A percentile compares a stretch with the other conserved stretches of the same genome.
Conservation (phyloP, 2,113 vertebrate species). For the Thymallus thymallus region DNA sequence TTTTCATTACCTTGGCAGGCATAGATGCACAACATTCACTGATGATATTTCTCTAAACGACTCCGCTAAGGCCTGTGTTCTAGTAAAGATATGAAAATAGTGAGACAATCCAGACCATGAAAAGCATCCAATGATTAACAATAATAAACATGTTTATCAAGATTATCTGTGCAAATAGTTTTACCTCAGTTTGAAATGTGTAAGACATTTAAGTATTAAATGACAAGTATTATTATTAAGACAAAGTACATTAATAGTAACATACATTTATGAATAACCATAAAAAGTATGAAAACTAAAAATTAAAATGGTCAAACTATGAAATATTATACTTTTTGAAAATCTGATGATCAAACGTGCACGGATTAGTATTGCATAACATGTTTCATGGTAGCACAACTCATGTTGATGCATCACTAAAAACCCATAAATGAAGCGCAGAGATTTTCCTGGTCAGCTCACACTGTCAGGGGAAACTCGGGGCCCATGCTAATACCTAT, state of each 20-base stretch:
- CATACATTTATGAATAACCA: background rate
- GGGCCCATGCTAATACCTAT: too few species aligned
- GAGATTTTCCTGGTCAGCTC: background rate
- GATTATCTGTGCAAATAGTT: constrained; percentile 64
- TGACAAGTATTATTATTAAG: background rate
- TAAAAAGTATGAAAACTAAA: background rate
- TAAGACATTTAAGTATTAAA: constrained; percentile 49
- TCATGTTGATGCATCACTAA: background rate
- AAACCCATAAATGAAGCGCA: background rate
- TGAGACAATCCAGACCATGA: constrained; percentile 5
- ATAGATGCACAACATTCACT: background rate
- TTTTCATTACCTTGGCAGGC: background rate
- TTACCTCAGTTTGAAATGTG: constrained; percentile 64
- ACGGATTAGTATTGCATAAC: background rate
- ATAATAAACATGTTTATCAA: constrained; percentile 40
- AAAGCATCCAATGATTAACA: constrained; percentile 31
- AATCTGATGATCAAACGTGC: background rate
- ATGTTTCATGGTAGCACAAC: constrained; percentile 1
- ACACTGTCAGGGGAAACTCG: too few species aligned
- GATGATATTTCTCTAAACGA: background rate
- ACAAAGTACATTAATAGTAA: background rate
- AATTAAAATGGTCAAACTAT: background rate
- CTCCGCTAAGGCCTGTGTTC: background rate
- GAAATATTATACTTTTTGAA: background rate
- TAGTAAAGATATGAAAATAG: background rate